A percentile compares a stretch with the other conserved stretches of the same genome.
Conservation (phyloP, 2,797 vertebrate genomes). For the Hippocampus kuda region DNA sequence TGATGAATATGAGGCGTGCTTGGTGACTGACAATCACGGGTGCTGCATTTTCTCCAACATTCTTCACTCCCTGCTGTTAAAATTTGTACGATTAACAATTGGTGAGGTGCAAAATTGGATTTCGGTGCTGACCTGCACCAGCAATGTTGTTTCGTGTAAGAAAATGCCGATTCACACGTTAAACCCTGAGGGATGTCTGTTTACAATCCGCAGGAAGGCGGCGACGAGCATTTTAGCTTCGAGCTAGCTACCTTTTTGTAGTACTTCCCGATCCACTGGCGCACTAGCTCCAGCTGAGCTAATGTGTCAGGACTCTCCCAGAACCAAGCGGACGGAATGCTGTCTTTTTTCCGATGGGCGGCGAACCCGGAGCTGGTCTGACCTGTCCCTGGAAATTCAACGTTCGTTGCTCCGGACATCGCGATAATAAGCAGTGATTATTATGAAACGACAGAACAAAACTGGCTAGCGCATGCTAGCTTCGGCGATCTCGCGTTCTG, state of each 20-base stretch:
- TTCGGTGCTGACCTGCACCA: not conserved
- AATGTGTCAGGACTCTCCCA: slow-evolving; percentile 87
- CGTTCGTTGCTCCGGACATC: slow-evolving; percentile 58
- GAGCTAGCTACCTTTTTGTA: slow-evolving; percentile 82
- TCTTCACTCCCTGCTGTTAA: not conserved
- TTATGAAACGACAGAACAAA: slow-evolving; percentile 38
- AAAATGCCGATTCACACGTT: not conserved
- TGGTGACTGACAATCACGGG: not conserved
- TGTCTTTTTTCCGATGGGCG: slow-evolving; percentile 74
- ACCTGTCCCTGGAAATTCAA: slow-evolving; percentile 43
- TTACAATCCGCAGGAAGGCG: slow-evolving; percentile 40
- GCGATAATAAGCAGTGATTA: slow-evolving; percentile 48
- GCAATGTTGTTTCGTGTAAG: not conserved
- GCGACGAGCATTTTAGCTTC: slow-evolving; percentile 31
- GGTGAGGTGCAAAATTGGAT: not conserved
- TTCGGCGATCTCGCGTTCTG: slow-evolving; percentile 22
- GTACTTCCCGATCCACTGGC: slow-evolving; percentile 86
- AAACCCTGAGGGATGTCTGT: slow-evolving; percentile 34
- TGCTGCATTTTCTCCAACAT: not conserved
- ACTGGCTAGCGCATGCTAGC: slow-evolving; percentile 54
- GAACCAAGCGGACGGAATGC: slow-evolving; percentile 75
- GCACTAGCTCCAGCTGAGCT: slow-evolving; percentile 79
- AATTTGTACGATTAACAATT: not conserved
- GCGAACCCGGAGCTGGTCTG: slow-evolving; percentile 35
- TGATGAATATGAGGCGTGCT: not conserved